Evolutionary conservation across 2,888 invertebrate species (phyloP).

Genomic region (Leptinotarsa rubiginosa): DNA sequence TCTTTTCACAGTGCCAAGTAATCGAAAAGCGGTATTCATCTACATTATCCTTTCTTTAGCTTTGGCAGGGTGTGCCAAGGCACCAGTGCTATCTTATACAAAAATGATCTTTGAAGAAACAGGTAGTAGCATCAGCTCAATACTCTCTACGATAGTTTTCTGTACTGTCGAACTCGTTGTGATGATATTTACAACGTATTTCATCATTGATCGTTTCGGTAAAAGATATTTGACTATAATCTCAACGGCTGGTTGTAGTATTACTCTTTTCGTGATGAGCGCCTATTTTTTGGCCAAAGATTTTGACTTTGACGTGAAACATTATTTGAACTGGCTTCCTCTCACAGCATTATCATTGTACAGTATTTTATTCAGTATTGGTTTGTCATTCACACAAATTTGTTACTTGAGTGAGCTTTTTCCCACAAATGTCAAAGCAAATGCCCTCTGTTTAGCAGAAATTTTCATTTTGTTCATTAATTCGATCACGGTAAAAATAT

Average conservation of each 20-base stretch:
- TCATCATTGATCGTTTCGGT: slow-evolving; percentile 71
- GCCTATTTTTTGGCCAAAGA: slow-evolving; percentile 66
- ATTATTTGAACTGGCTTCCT: slow-evolving; percentile 57
- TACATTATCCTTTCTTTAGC: background rate
- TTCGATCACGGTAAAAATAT: slow-evolving; percentile 67
- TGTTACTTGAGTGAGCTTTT: slow-evolving; percentile 67
- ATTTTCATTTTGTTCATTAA: slow-evolving; percentile 67
- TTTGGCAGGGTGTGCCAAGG: slow-evolving; percentile 21
- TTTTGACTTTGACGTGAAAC: slow-evolving; percentile 48
- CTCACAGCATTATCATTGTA: slow-evolving; percentile 66
- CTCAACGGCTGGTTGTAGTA: slow-evolving; percentile 66
- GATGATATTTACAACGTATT: slow-evolving; percentile 69
- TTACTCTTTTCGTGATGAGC: slow-evolving; percentile 65
- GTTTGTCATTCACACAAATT: slow-evolving; percentile 50
- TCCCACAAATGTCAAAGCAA: slow-evolving; percentile 70
- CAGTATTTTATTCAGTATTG: slow-evolving; percentile 68
- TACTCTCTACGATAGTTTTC: slow-evolving; percentile 58
- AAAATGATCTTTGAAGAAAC: slow-evolving; percentile 67
- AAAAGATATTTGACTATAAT: slow-evolving; percentile 68
- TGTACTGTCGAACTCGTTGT: slow-evolving; percentile 71
- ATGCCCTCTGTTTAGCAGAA: slow-evolving; percentile 70
- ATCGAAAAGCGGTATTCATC: slow-evolving; percentile 53
- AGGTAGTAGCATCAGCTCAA: slow-evolving; percentile 64
- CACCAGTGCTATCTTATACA: slow-evolving; percentile 68
- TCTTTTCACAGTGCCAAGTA: slow-evolving; percentile 50